Base-by-base conservation (phyloP, 1,140 invertebrate species). In the Drosophila quadrilineata region DNA sequence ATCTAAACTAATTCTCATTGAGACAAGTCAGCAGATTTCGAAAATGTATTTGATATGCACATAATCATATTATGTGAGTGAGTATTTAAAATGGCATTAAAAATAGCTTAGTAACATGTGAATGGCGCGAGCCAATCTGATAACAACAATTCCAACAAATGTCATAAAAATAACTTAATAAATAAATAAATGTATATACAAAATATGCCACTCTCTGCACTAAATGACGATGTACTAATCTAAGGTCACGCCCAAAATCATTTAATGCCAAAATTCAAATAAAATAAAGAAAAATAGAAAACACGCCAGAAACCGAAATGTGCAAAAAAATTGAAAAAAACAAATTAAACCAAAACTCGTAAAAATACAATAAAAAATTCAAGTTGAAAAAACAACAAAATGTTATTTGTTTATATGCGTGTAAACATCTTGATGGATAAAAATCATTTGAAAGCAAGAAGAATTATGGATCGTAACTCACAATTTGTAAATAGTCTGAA, bases 121-220 rank as follows among this genome's bases (percentile, higher is more conserved):
- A 75, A 56, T 80, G 75, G 75, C 75, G 75, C 75, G 75, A 80
- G 75, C 67, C 66, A 26, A 26, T 24, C 28, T 75, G 75, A 80
- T 80, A 80, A 68, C 29, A 38, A 4, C n/a, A n/a, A 6, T 12
- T n/a, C 0, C 35, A 31, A 57, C 6, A 29, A 38, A 62, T 57
- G 52, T 24, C 1, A 26, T 16, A 26, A 28, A 14, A 45, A 45
- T 26, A 28, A 14, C 12, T 41, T 14, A 26, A 9, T n/a, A 28
- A 10, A 10, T 63, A 17, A 19, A 40, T 28, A 36, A 1, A 16
- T 31, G 19, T 6, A 26, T 57, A 12, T 24, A 26, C 6, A 26
- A 1, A 3, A 28, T 16, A 4, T 36, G 10, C n/a, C n/a, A n/a
- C n/a, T 29, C 46, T 19, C 14, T 24, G 49, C n/a, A 43, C 16